A percentile compares a stretch with the other conserved stretches of the same genome.
Conservation (phyloP, 1,140 invertebrate genomes). For the Charaxes varanes region DNA sequence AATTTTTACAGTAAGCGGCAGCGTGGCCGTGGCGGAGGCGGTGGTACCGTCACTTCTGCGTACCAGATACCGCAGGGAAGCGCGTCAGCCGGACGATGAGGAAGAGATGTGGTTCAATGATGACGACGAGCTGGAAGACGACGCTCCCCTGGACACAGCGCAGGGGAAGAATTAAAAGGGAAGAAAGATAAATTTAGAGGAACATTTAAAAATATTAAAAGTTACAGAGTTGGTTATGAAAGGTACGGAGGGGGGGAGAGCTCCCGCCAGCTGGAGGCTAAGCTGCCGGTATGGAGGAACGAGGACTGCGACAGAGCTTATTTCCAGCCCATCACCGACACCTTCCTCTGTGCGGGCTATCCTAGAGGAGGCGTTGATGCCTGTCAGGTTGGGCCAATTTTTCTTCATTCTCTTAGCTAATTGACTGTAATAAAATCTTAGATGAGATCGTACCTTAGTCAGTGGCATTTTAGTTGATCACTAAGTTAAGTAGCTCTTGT, state of each 20-base stretch:
- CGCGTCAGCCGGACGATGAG: conserved; percentile 94
- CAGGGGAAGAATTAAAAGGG: too few species aligned
- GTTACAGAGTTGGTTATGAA: too few species aligned
- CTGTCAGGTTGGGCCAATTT: too few species aligned
- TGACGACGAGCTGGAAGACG: conserved; percentile 95
- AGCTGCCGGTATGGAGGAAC: conserved; percentile 92
- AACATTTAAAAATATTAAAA: too few species aligned
- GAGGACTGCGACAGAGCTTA: conserved; percentile 92
- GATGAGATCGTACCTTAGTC: too few species aligned
- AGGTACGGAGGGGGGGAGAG: conserved; percentile 91
- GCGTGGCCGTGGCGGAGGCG: conserved; percentile 55
- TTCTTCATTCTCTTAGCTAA: too few species aligned
- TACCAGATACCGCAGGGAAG: conserved; percentile 90
- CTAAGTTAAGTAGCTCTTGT: too few species aligned
- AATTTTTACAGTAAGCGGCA: conserved; percentile 48
- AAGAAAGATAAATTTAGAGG: too few species aligned
- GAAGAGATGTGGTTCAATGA: conserved; percentile 99
- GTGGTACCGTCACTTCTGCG: conserved; percentile 85
- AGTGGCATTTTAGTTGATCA: too few species aligned
- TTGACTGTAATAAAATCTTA: too few species aligned
- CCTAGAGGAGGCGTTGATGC: conserved; percentile 93
- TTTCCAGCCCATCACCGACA: conserved; percentile 93
- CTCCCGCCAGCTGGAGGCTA: conserved; percentile 86
- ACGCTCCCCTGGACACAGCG: conserved; percentile 62
- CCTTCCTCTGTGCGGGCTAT: conserved; percentile 93